A percentile compares a stretch with the other conserved stretches of the same genome.
Evolutionary conservation across 2,888 invertebrate genomes (phyloP).

Genomic region (Platypus cylindrus): DNA sequence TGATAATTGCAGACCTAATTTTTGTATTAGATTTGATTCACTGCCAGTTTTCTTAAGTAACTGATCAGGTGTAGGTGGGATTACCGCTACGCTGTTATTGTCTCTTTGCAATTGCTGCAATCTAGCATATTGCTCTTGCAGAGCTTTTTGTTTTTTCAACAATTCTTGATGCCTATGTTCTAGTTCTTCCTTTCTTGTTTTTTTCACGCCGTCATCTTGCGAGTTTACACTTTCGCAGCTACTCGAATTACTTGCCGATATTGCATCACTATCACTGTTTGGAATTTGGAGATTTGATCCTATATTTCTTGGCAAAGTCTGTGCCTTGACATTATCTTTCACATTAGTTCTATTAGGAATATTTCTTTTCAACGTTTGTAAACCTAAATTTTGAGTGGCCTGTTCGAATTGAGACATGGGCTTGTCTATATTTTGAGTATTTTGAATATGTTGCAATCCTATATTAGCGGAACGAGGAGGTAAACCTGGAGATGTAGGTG

Average conservation of each 20-base stretch:
- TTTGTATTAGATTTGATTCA: conserved; percentile 73
- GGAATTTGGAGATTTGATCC: conserved; percentile 31
- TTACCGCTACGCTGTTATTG: conserved; percentile 49
- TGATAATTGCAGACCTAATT: conserved; percentile 60
- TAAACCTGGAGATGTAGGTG: conserved; percentile 62
- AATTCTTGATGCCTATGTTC: conserved; percentile 84
- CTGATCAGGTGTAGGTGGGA: conserved; percentile 48
- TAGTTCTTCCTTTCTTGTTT: conserved; percentile 56
- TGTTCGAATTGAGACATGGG: conserved; percentile 33
- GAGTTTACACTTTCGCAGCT: conserved; percentile 67
- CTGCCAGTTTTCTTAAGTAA: conserved; percentile 74
- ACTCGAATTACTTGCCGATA: conserved; percentile 52
- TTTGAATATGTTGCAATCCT: conserved; percentile 21
- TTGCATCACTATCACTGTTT: conserved; percentile 25
- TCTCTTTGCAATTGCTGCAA: conserved; percentile 77
- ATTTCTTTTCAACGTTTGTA: conserved; percentile 35
- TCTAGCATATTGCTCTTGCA: conserved; percentile 85
- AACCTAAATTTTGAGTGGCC: conserved; percentile 34
- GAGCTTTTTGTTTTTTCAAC: conserved; percentile 71
- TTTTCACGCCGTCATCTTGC: conserved; percentile 49
- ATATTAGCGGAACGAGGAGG: conserved; percentile 42
- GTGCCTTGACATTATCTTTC: conserved; percentile 35
- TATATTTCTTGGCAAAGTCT: conserved; percentile 34
- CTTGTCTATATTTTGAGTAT: conserved; percentile 33
- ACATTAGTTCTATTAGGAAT: conserved; percentile 30